Percentiles rank a stretch among this genome's conserved stretches.
Evolutionary conservation across 2,888 invertebrate species (phyloP).

Genomic region (Pyrrhia umbra): DNA sequence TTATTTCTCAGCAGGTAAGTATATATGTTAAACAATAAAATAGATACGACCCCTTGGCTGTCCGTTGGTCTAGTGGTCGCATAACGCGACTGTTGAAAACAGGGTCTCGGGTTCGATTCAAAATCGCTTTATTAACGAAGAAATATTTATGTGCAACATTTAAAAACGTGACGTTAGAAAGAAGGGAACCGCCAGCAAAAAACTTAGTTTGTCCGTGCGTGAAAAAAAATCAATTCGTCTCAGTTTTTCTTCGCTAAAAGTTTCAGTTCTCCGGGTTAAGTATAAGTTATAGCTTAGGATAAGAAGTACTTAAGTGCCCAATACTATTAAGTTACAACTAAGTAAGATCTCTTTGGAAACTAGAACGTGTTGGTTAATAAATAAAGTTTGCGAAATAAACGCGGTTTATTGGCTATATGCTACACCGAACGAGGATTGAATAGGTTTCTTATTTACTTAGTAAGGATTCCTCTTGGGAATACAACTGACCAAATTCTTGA

Average conservation of each 20-base stretch:
- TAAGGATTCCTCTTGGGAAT: conserved; percentile 5
- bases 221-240: not conserved
- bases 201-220: not conserved
- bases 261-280: not conserved
- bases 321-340: conserved; percentile 20
- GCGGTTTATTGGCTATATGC: conserved; percentile 36
- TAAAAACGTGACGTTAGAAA: not conserved
- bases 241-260: conserved; percentile 2
- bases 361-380: conserved; percentile 22
- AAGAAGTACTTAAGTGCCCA: not conserved
- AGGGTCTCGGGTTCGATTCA: no score
- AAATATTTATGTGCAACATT: not conserved
- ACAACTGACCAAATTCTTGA: conserved; percentile 19
- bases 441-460: conserved; percentile 23
- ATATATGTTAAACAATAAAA: no score
- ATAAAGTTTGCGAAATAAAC: conserved; percentile 42
- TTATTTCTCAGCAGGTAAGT: no score
- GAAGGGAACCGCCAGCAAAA: not conserved
- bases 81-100: no score
- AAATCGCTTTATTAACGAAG: no score
- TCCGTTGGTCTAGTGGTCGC: no score
- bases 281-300: conserved; percentile 12
- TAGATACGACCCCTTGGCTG: no score
- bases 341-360: conserved; percentile 32
- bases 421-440: conserved; percentile 20